Evolutionary conservation across 2,797 vertebrate species (phyloP).

Genomic region (Neostethus bicornis): DNA sequence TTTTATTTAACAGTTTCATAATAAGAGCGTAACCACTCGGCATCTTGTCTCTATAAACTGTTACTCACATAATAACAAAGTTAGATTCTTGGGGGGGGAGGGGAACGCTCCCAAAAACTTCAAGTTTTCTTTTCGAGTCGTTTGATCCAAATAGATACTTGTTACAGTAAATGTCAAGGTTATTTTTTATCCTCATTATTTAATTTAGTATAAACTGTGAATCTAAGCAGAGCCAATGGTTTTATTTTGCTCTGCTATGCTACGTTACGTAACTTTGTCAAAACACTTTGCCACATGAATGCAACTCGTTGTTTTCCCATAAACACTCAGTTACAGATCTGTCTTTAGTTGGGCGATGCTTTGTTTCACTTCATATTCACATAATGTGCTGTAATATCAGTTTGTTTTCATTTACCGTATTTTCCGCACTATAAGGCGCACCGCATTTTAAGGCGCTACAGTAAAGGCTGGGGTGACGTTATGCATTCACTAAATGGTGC

Average conservation of each 20-base stretch:
- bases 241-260: conserved; percentile 5
- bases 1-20: conserved; percentile 56
- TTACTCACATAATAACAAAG: conserved; percentile 27
- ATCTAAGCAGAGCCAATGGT: conserved; percentile 27
- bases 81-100: conserved; percentile 22
- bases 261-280: conserved; percentile 27
- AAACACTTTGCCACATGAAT: conserved; percentile 41
- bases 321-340: conserved; percentile 37
- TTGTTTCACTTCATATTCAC: conserved; percentile 43
- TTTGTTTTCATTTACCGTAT: conserved; percentile 47
- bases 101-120: conserved; percentile 42
- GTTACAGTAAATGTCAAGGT: conserved; percentile 19
- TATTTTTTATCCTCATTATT: conserved; percentile 38
- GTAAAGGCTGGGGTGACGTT: too few relatives aligned
- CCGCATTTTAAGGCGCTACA: too few relatives aligned
- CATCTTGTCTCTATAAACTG: conserved; percentile 46
- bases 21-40: conserved; percentile 63
- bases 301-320: conserved; percentile 29
- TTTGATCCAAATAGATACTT: conserved; percentile 14
- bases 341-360: conserved; percentile 47
- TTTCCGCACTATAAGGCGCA: too few relatives aligned
- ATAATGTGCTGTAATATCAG: conserved; percentile 35
- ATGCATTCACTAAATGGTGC: too few relatives aligned
- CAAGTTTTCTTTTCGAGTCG: conserved; percentile 30
- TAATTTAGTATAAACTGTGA: conserved; percentile 39